Evolutionary conservation across 2,113 vertebrate species (phyloP).

Genomic region (Strix aluco): DNA sequence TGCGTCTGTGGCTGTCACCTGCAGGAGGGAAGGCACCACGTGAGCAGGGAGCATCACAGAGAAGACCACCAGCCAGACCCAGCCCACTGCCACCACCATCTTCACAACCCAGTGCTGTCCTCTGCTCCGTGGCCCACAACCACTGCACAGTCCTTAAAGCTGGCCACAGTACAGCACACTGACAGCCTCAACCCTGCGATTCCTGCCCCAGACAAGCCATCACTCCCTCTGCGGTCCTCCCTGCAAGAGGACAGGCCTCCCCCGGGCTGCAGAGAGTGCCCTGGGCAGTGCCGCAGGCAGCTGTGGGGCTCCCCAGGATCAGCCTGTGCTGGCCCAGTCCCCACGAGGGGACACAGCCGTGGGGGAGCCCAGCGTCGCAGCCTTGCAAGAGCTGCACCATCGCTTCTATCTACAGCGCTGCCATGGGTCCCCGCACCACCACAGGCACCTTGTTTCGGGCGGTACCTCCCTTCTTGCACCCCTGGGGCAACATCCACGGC

Average conservation of each 20-base stretch:
- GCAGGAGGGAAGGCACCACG: not conserved
- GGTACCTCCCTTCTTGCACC: not conserved
- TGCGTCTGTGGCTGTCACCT: slow-evolving; percentile 93
- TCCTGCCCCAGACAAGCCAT: not conserved
- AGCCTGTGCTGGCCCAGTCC: not conserved
- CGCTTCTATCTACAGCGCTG: not conserved
- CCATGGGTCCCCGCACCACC: not conserved
- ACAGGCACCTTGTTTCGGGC: not conserved
- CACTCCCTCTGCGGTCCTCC: not conserved
- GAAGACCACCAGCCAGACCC: not conserved
- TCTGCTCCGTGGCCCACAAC: not conserved
- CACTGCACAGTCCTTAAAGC: not conserved
- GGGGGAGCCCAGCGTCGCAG: not conserved
- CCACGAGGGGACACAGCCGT: not conserved
- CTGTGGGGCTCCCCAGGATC: not conserved
- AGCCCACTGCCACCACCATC: not conserved
- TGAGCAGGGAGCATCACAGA: not conserved
- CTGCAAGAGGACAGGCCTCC: not conserved
- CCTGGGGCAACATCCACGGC: not conserved
- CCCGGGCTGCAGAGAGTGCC: not conserved
- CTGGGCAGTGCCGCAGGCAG: not conserved
- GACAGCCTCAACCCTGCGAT: not conserved
- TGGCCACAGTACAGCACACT: rapidly evolving
- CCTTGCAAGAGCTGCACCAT: not conserved
- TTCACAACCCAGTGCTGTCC: not conserved